Evolutionary conservation across 2,797 vertebrate genomes (phyloP).

Genomic region (Mastacembelus armatus): DNA sequence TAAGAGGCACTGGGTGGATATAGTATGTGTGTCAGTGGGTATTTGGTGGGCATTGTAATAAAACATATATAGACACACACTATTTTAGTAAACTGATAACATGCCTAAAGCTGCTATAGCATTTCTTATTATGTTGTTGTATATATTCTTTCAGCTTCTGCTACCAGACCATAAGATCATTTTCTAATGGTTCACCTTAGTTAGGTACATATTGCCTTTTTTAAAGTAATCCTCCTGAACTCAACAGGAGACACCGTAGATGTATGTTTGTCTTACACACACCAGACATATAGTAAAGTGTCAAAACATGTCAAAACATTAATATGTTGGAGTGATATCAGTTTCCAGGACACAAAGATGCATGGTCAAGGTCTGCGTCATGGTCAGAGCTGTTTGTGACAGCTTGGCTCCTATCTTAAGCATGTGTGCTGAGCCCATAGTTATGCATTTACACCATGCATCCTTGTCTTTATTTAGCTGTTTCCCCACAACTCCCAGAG

Average conservation of each 20-base stretch:
- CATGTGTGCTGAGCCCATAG: conserved; percentile 66
- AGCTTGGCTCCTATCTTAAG: conserved; percentile 69
- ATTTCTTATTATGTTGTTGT: too few relatives aligned
- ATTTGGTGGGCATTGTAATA: conserved; percentile 15
- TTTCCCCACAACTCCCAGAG: conserved; percentile 23
- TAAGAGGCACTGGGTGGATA: conserved; percentile 62
- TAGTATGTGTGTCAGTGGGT: conserved; percentile 55
- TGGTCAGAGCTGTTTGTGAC: conserved; percentile 25
- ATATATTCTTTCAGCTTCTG: not conserved
- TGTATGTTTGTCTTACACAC: conserved; percentile 24
- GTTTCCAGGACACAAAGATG: conserved; percentile 21
- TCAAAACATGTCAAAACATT: conserved; percentile 44
- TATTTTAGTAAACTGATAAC: conserved; percentile 36
- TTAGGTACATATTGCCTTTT: too few relatives aligned
- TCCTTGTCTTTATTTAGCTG: conserved; percentile 75
- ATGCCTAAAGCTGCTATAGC: too few relatives aligned
- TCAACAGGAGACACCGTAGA: not conserved
- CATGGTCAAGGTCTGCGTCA: conserved; percentile 57
- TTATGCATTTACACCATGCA: conserved; percentile 67
- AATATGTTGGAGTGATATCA: conserved; percentile 20
- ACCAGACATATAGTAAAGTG: conserved; percentile 18
- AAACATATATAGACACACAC: conserved; percentile 10
- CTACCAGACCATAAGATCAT: not conserved
- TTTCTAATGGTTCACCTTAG: not conserved
- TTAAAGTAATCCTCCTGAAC: not conserved